Evolutionary conservation across 2,888 invertebrate genomes (phyloP), one percentile per base, ranked within the genome.

Genomic region (Entomobrya proxima): DNA sequence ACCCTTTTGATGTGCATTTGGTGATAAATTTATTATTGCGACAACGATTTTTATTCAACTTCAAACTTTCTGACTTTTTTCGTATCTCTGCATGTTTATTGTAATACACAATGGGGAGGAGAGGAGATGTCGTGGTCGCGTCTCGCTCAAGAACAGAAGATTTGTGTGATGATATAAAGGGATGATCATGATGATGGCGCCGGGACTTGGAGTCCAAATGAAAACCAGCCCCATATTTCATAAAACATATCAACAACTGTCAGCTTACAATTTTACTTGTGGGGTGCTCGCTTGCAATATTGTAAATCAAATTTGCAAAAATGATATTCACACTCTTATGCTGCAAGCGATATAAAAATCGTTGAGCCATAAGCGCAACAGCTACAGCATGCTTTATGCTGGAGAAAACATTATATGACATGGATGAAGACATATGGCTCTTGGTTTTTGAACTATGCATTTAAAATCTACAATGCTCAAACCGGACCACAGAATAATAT

Each of bases 251-350:
- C 74, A 82, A 50, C 81, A 64, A 82, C 81, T 82, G 81, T 82
- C 81, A 82, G 52, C n/a, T 64, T 44, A 47, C 32, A 72, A 72
- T 61, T 74, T 72, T 75, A 47, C 61, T 74, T 40, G 52, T 27
- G 72, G 67, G 58, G 37, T 24, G 30, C 37, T 80, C 64, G 27
- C n/a, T 37, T 44, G 58, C 55, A 61, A 75, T 75, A 61, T 61
- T 74, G 61, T 75, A 61, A 82, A 82, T 82, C 74, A 82, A 75
- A 82, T 82, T 82, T 75, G 81, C 81, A 82, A 58, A 81, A 47
- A 50, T 47, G 47, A 61, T 74, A 82, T 74, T 82, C 75, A 75
- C 47, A 82, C 75, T 61, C 58, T 61, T 30, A 37, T 72, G 72
- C 27, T 55, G 40, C 2, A 30, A 30, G 32, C 21, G 58, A 30